A percentile compares a stretch with the other conserved stretches of the same genome.
These are phyloP conservation scores for Sminthurinus aureus DNA, from an alignment of 2,888 invertebrate genomes.

Conservation along the genomic window DNA sequence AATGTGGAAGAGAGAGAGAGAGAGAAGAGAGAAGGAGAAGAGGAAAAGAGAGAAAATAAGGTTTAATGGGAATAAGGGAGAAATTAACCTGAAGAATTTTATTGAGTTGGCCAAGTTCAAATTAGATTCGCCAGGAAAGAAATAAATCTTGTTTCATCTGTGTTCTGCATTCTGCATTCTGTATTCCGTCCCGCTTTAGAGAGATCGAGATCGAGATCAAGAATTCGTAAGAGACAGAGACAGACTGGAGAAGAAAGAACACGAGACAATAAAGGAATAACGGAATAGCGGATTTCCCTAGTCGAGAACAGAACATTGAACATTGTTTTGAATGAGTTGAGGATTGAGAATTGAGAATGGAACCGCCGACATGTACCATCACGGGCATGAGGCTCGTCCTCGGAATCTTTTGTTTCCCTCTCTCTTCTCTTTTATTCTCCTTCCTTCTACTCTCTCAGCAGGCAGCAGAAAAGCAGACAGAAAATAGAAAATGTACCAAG, in stretches of 20 bases:
- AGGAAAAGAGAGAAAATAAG: background rate
- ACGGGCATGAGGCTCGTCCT: slow-evolving; percentile 33
- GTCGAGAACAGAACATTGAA: background rate
- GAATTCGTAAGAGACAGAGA: slow-evolving; percentile 11
- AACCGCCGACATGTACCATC: slow-evolving; percentile 21
- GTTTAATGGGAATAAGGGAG: slow-evolving; percentile 9
- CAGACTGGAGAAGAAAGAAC: slow-evolving; percentile 9
- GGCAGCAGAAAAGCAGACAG: too few species aligned
- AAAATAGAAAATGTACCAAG: too few species aligned
- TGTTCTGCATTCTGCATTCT: too few species aligned
- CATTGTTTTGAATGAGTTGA: slow-evolving; percentile 35
- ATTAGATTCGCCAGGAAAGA: slow-evolving; percentile 41
- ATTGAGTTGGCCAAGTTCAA: slow-evolving; percentile 48
- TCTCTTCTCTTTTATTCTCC: background rate
- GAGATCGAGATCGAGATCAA: too few species aligned
- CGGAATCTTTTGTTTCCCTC: slow-evolving; percentile 36
- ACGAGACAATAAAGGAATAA: too few species aligned
- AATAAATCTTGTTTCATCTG: slow-evolving; percentile 42
- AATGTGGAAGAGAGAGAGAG: background rate
- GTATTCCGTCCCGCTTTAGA: background rate
- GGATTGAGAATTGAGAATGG: slow-evolving; percentile 38
- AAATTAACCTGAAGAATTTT: slow-evolving; percentile 45
- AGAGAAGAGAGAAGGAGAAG: background rate
- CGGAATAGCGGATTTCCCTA: slow-evolving; percentile 22
- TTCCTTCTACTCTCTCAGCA: too few species aligned